phyloP scores from a whole-genome alignment of 2,888 invertebrate genomes.

The Agrochola litura region DNA sequence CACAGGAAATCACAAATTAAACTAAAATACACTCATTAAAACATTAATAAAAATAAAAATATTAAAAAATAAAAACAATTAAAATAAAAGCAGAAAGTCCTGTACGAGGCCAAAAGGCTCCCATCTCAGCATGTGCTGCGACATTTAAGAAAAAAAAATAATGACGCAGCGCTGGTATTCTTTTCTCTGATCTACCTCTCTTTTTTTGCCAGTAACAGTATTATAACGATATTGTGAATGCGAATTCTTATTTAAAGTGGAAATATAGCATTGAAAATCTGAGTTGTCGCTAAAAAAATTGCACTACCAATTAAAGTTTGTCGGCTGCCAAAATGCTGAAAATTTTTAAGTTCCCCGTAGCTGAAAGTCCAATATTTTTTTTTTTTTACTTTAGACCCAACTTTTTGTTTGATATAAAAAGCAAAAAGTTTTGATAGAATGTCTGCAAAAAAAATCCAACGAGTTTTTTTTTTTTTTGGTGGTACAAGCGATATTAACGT shows the following conservation, averaged over 20 bases:
- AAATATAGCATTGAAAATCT: not conserved
- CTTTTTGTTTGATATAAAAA: not conserved
- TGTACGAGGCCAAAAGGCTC: too few relatives aligned
- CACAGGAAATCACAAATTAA: too few relatives aligned
- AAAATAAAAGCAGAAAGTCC: too few relatives aligned
- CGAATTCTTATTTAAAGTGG: not conserved
- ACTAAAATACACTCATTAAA: too few relatives aligned
- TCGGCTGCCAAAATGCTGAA: not conserved
- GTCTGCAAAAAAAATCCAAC: not conserved
- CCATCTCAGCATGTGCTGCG: too few relatives aligned
- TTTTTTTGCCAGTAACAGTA: too few relatives aligned
- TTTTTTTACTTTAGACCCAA: not conserved
- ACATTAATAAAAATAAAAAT: too few relatives aligned
- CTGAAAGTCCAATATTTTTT: not conserved
- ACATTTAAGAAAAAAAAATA: too few relatives aligned
- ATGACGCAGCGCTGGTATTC: too few relatives aligned
- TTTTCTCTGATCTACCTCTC: too few relatives aligned
- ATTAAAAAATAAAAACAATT: too few relatives aligned
- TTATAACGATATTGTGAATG: not conserved
- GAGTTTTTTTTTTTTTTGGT: not conserved
- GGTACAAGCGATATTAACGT: not conserved
- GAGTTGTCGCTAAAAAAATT: not conserved
- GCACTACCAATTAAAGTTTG: slow-evolving; percentile 3
- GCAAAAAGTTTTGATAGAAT: not conserved
- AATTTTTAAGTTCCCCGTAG: not conserved